Base-by-base conservation (phyloP, 2,113 vertebrate species). In the Heliornis fulica region DNA sequence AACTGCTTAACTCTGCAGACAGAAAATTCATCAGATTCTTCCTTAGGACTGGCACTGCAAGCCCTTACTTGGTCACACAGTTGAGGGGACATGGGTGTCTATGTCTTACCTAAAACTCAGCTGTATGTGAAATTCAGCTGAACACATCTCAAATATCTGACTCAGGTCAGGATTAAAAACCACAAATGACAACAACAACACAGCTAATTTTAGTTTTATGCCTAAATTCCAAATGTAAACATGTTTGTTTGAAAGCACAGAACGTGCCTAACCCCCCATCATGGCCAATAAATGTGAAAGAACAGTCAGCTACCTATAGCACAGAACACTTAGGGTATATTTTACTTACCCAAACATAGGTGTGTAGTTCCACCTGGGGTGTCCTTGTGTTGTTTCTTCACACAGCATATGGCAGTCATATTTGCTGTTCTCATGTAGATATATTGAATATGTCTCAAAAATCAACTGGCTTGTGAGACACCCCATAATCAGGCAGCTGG, bases 21-120 rank as follows among this genome's bases (percentile, higher is more conserved):
- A 65, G 8, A 43, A 72, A 86, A 90, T 90, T 88, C 10, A 2
- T 89, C 36, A 89, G 50, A 80, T 80, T 77, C 80, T 86, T 94
- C 50, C 50, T 90, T 23, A 32, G 46, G 48, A 31, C 40, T 63
- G 22, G 72, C 48, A 36, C 19, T 86, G 23, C 28, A 9, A 65
- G 48, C 3, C 29, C 45, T 77, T 84, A 69, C 46, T 56, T 92
- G 63, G 48, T 86, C 75, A 53, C 25, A 46, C 7, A 69, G 3
- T 69, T 80, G 41, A 77, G 25, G 40, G 14, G 20, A 53, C 36
- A 10, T 4, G 26, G 7, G 3, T 80, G 29, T 7, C 17, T 74
- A 15, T 43, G 15, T 34, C 48, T 82, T 74, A 59, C 48, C 38
- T 88, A 79, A 85, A 92, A 64, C 15, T 23, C 22, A 36, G 29